Base-by-base conservation (phyloP, 2,113 vertebrate genomes). In the Mustelus asterias region DNA sequence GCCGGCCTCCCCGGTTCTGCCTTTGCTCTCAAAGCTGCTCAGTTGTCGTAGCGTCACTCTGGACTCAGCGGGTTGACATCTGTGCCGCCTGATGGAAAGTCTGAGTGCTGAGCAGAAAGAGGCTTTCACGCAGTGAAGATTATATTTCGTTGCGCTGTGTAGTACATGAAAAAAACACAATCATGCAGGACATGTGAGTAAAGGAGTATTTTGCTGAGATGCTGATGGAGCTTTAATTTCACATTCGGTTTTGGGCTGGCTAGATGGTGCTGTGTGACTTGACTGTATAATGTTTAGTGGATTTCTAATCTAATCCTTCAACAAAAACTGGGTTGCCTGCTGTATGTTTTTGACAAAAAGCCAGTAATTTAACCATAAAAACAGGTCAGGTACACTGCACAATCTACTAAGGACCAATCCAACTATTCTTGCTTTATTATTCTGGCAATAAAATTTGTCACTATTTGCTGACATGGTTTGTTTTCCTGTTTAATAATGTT, bases 151-250 rank as follows among this genome's bases (percentile, higher is more conserved):
- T 24, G 20, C 11, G 9, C 44, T 76, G 93, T 70, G 37, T 29
- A 44, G 33, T 70, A 94, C 18, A 94, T 48, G 69, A 94, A 18
- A 95, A 70, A 72, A 29, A 72, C 48, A 76, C 41, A 72, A 95
- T 54, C 94, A 95, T 95, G 94, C 3, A 54, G 94, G 67, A 44
- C 94, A 72, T 8, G 94, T 95, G 69, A 95, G 94, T 95, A 67
- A 93, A 70, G 65, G 22, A 67, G 18, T 22, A 70, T 13, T 33
- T 60, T 60, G 54, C 26, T 89, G 33, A 67, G 60, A 37, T 22
- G n/a, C 63, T 93, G 14, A 65, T 16, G 33, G 26, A 65, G 44
- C n/a, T 76, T 48, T 95, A 48, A 95, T 95, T 72, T 54, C 14
- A 20, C 24, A 72, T 44, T 76, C 13, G 54, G 67, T 69, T 69